phyloP scores from a whole-genome alignment of 2,113 vertebrate species.

The Atlantisia rogersi region DNA sequence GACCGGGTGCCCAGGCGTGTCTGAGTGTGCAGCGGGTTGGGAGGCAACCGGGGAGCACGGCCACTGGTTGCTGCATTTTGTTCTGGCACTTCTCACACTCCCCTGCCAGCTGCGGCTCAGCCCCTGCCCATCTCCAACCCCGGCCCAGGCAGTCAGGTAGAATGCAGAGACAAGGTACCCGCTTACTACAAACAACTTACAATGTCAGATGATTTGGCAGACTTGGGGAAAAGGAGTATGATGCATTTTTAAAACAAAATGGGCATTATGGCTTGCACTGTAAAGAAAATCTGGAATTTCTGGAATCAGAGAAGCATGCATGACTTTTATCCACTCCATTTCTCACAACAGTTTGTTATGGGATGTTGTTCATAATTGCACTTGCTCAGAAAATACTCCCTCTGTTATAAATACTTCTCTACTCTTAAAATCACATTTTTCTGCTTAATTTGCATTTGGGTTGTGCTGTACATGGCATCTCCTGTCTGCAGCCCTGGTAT shows the following conservation, averaged over 20 bases:
- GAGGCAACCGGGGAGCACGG: accelerated
- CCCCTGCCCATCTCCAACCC: neutral
- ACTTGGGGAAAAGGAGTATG: neutral
- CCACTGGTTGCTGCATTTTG: accelerated
- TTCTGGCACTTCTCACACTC: accelerated
- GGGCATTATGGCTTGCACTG: neutral
- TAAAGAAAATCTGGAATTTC: neutral
- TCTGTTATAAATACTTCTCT: neutral
- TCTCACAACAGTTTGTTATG: neutral
- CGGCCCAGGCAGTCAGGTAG: neutral
- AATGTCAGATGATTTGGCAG: neutral
- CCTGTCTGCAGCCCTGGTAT: neutral
- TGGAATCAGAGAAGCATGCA: neutral
- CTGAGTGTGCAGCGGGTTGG: too few relatives aligned
- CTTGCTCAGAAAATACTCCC: neutral
- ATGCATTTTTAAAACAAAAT: neutral
- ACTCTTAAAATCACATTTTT: neutral
- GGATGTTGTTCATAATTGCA: neutral
- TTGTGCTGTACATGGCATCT: neutral
- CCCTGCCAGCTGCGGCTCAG: accelerated
- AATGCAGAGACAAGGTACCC: accelerated
- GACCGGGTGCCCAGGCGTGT: accelerated
- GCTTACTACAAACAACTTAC: neutral
- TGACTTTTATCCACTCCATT: neutral
- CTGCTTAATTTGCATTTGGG: neutral